Conservation (phyloP, 2,113 vertebrate genomes). For the Phodopus roborovskii region DNA sequence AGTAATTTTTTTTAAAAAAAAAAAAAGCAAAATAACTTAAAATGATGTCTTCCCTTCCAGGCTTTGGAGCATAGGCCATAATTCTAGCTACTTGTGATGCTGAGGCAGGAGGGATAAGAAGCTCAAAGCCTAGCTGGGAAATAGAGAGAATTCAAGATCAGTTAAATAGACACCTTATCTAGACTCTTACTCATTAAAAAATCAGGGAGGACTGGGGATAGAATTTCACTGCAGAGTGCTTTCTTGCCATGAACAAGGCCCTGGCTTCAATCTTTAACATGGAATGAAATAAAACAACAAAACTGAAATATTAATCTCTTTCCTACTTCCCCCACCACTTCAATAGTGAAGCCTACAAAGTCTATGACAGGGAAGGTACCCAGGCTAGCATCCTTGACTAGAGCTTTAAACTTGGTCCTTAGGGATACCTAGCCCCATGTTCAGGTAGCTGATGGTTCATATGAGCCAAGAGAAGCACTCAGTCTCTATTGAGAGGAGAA, state of each 20-base stretch:
- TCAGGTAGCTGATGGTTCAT: not conserved
- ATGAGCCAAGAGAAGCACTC: rapidly evolving
- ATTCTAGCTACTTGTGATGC: not conserved
- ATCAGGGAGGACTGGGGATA: not conserved
- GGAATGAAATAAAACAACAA: not conserved
- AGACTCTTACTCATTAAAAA: not conserved
- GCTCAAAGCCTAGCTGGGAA: not conserved
- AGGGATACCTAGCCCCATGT: not conserved
- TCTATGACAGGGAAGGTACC: rapidly evolving
- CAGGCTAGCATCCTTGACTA: not conserved
- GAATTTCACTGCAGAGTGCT: not conserved
- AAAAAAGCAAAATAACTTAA: not conserved
- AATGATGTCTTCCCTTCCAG: no score
- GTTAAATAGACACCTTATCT: not conserved
- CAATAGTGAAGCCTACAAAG: not conserved
- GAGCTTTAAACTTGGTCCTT: rapidly evolving
- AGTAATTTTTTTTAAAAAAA: not conserved
- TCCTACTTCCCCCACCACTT: not conserved
- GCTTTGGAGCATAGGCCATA: not conserved
- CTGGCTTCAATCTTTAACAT: not conserved
- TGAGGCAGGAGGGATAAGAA: not conserved
- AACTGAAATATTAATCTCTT: not conserved
- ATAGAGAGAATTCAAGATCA: not conserved
- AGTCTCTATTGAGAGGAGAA: not conserved
- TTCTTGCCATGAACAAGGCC: not conserved